Base-by-base conservation (phyloP, 2,888 invertebrate species). In the Euplexia lucipara region DNA sequence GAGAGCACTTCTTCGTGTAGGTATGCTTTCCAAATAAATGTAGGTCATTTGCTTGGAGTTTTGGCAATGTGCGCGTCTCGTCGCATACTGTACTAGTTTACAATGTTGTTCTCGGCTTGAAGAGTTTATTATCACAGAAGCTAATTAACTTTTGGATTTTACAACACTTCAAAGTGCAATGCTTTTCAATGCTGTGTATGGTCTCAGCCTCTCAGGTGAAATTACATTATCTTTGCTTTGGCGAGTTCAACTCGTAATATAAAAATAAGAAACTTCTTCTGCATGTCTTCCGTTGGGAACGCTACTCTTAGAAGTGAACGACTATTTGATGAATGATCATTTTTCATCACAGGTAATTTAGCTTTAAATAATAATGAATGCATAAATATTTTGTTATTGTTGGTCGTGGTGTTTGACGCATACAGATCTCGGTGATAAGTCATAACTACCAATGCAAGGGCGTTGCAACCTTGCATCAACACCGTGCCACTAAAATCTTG, bases 21-120 rank as follows among this genome's bases (percentile, higher is more conserved):
- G n/a, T n/a, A 54, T 66, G 61, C 61, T 73, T 75, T 82, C 66
- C 70, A 81, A 75, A 57, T 64, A 60, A 70, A 76, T 65, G 66
- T 79, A 63, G 82, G 82, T 79, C 73, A 65, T 57, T 57, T 59
- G 59, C 30, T 53, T 49, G 30, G 57, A 62, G 44, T 76, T 79
- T 82, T 79, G 80, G 80, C 80, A 80, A 71, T 63, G 54, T 39
- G 14, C 54, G 32, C 70, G 32, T 52, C 57, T 78, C 58, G 51
- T 51, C 64, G 30, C 44, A 61, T 60, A 16, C 54, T 41, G 44
- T 54, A 51, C 47, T 69, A 65, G 69, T 71, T 63, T 51, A 64
- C 54, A 48, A 73, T 61, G 39, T 52, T 60, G 35, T 42, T 65
- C 35, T 56, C 64, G 26, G 56, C 32, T 63, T 62, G 53, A 54